Conservation (phyloP, 64 coral and sea anemone genomes). For the Montipora cactus region DNA sequence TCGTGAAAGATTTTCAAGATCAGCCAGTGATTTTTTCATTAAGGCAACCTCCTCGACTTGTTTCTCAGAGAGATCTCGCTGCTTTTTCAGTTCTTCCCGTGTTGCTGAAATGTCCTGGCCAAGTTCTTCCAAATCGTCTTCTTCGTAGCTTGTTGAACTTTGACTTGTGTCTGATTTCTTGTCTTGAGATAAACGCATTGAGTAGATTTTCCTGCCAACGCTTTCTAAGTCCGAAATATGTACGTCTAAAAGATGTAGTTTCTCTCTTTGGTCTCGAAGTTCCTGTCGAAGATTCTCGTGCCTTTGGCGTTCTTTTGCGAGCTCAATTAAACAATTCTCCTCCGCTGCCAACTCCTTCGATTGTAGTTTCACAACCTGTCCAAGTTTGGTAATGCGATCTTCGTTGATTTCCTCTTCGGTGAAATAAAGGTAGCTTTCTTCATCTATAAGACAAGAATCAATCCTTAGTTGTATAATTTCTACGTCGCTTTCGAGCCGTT, state of each 20-base stretch:
- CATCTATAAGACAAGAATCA: slow-evolving; percentile 45
- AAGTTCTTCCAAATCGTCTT: slow-evolving; percentile 22
- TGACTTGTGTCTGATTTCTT: slow-evolving; percentile 11
- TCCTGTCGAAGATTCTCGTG: slow-evolving; percentile 41
- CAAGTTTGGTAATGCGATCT: slow-evolving; percentile 70
- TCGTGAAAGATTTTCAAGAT: slow-evolving; percentile 42
- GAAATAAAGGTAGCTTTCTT: slow-evolving; percentile 58
- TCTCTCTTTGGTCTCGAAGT: slow-evolving; percentile 48
- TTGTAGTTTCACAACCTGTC: slow-evolving; percentile 75
- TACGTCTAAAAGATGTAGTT: slow-evolving; percentile 56
- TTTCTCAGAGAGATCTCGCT: slow-evolving; percentile 51
- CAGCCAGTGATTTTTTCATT: slow-evolving; percentile 48
- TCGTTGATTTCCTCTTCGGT: slow-evolving; percentile 82
- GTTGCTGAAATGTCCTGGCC: slow-evolving; percentile 52
- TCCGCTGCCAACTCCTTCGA: slow-evolving; percentile 64
- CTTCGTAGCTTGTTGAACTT: not conserved
- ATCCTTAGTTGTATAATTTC: slow-evolving; percentile 63
- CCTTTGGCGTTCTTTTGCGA: slow-evolving; percentile 19
- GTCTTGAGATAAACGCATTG: slow-evolving; percentile 55
- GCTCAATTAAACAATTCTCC: slow-evolving; percentile 38
- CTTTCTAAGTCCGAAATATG: slow-evolving; percentile 72
- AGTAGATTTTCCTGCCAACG: slow-evolving; percentile 68
- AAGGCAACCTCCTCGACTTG: slow-evolving; percentile 55
- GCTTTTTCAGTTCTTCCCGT: slow-evolving; percentile 45
- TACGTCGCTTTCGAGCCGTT: slow-evolving; percentile 58